Evolutionary conservation across 2,888 invertebrate species (phyloP).

Genomic region (Embidobia sp.): DNA sequence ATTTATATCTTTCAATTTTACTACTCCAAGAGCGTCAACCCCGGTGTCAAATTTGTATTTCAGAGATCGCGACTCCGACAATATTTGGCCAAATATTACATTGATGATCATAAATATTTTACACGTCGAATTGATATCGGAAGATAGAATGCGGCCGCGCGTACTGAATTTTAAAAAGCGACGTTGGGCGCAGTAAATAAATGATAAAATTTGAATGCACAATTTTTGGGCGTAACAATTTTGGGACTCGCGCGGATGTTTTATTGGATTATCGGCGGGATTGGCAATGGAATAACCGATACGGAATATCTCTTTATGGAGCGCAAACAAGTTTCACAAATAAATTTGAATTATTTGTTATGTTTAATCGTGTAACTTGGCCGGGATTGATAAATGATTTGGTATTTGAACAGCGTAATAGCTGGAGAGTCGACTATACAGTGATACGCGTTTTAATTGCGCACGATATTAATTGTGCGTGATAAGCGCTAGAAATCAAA

Average conservation of each 20-base stretch:
- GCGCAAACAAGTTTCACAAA: conserved; percentile 18
- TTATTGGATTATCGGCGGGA: conserved; percentile 30
- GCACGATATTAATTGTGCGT: conserved; percentile 27
- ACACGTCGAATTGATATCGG: conserved; percentile 41
- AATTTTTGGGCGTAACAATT: conserved; percentile 28
- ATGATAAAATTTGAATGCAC: conserved; percentile 43
- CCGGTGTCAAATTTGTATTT: conserved; percentile 14
- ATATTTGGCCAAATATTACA: conserved; percentile 40
- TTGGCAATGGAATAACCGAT: conserved; percentile 32
- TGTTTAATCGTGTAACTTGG: conserved; percentile 37
- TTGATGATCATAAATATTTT: conserved; percentile 51
- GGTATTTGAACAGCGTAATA: conserved; percentile 30
- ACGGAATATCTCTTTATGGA: conserved; percentile 31
- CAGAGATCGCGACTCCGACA: neutral
- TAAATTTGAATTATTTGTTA: conserved; percentile 52
- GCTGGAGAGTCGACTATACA: neutral
- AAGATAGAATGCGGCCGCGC: conserved; percentile 32
- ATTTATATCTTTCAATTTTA: conserved; percentile 45
- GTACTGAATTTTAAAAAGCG: conserved; percentile 50
- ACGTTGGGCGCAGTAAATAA: conserved; percentile 34
- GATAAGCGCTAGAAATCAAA: conserved; percentile 33
- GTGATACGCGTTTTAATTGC: conserved; percentile 28
- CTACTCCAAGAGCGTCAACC: neutral
- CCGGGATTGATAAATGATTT: conserved; percentile 33
- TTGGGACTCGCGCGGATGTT: conserved; percentile 10